phyloP scores from a whole-genome alignment of 1,140 invertebrate genomes.

The Magallana angulata region DNA sequence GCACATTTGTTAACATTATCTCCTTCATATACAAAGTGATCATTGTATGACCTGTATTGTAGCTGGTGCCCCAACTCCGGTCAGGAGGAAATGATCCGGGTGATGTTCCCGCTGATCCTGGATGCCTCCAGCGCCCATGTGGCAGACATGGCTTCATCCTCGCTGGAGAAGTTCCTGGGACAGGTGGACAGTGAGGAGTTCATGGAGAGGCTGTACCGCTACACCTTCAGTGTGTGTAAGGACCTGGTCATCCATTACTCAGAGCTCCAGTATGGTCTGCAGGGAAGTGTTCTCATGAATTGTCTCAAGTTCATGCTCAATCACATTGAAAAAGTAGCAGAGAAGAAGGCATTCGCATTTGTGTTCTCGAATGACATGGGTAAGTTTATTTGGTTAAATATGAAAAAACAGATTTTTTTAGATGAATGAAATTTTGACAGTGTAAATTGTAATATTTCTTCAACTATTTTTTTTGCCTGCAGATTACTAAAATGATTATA shows the following conservation, averaged over 20 bases:
- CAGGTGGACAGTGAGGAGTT: constrained; percentile 84
- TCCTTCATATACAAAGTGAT: not conserved
- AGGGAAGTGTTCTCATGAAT: constrained; percentile 86
- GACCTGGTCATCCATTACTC: constrained; percentile 81
- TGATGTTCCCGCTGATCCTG: constrained; percentile 87
- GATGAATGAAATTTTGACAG: no score
- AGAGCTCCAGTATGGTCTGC: constrained; percentile 80
- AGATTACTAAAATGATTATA: no score
- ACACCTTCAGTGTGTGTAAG: constrained; percentile 86
- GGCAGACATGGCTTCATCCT: constrained; percentile 80
- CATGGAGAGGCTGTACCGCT: constrained; percentile 84
- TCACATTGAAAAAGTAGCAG: constrained; percentile 88
- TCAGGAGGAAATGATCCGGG: constrained; percentile 81
- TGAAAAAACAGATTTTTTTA: not conserved
- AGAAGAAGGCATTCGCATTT: constrained; percentile 88
- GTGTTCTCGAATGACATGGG: constrained; percentile 84
- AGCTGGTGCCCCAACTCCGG: constrained; percentile 81
- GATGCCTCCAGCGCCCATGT: constrained; percentile 88
- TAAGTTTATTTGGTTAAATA: constrained; percentile 45
- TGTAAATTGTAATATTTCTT: no score
- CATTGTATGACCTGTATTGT: not conserved
- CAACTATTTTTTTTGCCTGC: no score
- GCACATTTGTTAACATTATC: not conserved
- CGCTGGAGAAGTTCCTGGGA: constrained; percentile 84
- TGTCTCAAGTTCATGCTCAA: constrained; percentile 91